These are phyloP conservation scores for Spodoptera littoralis DNA, from an alignment of 2,888 invertebrate species.

Conservation along the genomic window DNA sequence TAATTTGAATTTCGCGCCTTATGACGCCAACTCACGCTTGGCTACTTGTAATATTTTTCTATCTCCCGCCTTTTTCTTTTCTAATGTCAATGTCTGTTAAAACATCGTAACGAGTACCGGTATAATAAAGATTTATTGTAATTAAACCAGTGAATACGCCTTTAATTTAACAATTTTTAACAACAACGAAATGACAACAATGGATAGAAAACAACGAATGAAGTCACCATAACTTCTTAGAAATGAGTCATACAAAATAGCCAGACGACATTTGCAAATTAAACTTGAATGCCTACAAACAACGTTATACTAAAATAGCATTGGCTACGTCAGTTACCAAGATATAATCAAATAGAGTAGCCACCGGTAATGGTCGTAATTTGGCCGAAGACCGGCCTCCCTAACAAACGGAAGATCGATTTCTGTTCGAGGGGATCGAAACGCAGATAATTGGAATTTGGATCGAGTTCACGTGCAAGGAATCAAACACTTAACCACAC, in stretches of 20 bases:
- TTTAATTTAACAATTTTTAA: too few species aligned
- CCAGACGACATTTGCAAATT: constrained; percentile 5
- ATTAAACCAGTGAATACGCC: too few species aligned
- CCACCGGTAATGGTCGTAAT: constrained; percentile 52
- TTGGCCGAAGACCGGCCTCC: constrained; percentile 43
- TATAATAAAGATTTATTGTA: too few species aligned
- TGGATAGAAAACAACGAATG: not conserved
- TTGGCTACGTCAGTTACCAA: constrained; percentile 25
- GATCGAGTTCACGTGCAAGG: constrained; percentile 62
- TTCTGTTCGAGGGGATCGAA: constrained; percentile 59
- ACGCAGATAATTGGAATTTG: constrained; percentile 67
- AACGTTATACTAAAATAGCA: constrained; percentile 21
- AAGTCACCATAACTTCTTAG: not conserved
- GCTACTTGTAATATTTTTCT: too few species aligned
- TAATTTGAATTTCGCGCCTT: too few species aligned
- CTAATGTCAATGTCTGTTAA: too few species aligned
- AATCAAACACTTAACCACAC: constrained; percentile 57
- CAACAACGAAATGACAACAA: not conserved
- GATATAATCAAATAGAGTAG: constrained; percentile 55
- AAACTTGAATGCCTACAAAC: constrained; percentile 7
- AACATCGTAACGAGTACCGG: too few species aligned
- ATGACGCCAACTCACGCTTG: too few species aligned
- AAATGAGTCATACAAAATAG: not conserved
- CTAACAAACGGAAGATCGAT: constrained; percentile 65
- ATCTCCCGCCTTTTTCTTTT: too few species aligned